phyloP scores from a whole-genome alignment of 2,113 vertebrate species.

The Notothenia rossii region DNA sequence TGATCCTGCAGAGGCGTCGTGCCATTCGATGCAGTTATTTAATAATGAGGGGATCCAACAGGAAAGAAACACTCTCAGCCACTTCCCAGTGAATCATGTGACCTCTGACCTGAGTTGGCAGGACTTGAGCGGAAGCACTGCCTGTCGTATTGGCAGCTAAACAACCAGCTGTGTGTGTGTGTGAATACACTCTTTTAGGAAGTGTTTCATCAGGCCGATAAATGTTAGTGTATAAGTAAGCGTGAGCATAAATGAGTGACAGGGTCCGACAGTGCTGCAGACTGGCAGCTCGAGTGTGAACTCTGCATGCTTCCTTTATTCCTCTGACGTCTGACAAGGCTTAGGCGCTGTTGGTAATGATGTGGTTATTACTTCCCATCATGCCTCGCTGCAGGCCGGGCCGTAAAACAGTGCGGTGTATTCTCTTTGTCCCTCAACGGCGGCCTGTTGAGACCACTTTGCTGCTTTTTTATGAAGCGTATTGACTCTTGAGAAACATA shows the following conservation, averaged over 20 bases:
- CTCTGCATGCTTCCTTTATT: constrained; percentile 79
- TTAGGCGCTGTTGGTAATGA: constrained; percentile 78
- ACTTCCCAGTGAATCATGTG: constrained; percentile 38
- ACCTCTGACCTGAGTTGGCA: constrained; percentile 63
- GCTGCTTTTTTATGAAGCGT: constrained; percentile 44
- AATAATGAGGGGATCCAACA: constrained; percentile 48
- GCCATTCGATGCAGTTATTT: constrained; percentile 53
- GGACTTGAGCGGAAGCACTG: constrained; percentile 51
- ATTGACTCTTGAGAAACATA: constrained; percentile 22
- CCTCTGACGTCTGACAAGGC: constrained; percentile 77
- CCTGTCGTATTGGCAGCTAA: constrained; percentile 52
- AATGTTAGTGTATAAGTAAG: constrained; percentile 37
- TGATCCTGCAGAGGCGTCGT: constrained; percentile 19
- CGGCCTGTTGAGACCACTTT: constrained; percentile 34
- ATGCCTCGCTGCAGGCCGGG: constrained; percentile 72
- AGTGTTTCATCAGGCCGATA: constrained; percentile 49
- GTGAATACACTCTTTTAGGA: constrained; percentile 29
- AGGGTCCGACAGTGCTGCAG: constrained; percentile 58
- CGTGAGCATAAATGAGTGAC: constrained; percentile 56
- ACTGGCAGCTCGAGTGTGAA: constrained; percentile 71
- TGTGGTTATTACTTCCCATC: constrained; percentile 83
- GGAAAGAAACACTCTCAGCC: constrained; percentile 45
- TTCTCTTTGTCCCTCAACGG: constrained; percentile 45
- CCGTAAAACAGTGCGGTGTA: constrained; percentile 53
- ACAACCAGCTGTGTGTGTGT: constrained; percentile 52